phyloP scores from a whole-genome alignment of 2,797 vertebrate genomes.

The Prionace glauca region DNA sequence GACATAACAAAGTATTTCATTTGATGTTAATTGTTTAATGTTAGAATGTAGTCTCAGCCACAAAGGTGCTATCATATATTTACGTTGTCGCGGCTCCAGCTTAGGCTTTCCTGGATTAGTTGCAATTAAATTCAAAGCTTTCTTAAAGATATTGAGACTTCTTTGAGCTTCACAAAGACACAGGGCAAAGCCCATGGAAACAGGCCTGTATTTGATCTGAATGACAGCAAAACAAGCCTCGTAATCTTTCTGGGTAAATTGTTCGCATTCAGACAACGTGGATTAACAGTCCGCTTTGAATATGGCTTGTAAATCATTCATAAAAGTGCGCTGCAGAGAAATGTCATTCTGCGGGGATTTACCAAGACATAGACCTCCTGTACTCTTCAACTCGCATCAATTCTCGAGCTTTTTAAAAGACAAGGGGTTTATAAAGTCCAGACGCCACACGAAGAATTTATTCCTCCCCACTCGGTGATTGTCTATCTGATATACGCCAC shows the following conservation, averaged over 20 bases:
- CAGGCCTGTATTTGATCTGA: neutral
- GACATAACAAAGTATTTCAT: neutral
- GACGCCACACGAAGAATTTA: neutral
- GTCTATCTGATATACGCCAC: neutral
- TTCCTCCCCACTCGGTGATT: neutral
- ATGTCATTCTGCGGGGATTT: neutral
- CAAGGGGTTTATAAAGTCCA: constrained; percentile 1
- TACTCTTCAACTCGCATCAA: neutral
- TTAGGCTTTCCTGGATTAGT: neutral
- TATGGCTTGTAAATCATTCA: neutral
- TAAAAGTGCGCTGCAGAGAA: neutral
- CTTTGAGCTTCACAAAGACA: neutral
- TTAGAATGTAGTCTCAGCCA: neutral
- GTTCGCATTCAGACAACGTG: neutral
- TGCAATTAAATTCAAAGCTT: constrained; percentile 5
- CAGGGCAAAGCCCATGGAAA: neutral
- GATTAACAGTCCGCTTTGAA: neutral
- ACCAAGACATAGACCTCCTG: neutral
- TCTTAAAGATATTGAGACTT: neutral
- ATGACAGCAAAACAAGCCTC: neutral
- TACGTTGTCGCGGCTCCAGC: neutral
- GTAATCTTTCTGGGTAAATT: neutral
- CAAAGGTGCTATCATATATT: neutral
- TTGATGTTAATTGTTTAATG: neutral
- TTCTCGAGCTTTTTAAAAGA: neutral